A percentile compares a stretch with the other conserved stretches of the same genome.
These are phyloP conservation scores for Chanos chanos DNA, from an alignment of 2,797 vertebrate genomes.

Conservation along the genomic window DNA sequence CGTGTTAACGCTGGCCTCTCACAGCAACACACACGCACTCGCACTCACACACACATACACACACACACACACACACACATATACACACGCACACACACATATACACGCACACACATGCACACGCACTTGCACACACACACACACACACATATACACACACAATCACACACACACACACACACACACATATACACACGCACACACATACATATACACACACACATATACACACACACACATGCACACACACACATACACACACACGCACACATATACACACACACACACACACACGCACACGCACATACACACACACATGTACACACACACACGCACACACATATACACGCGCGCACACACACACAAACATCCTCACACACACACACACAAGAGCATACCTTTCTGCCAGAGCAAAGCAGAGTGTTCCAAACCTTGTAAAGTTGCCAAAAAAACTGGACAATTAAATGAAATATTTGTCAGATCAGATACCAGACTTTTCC, in stretches of 20 bases:
- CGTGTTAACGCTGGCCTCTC: slow-evolving; percentile 42
- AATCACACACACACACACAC: slow-evolving; percentile 4
- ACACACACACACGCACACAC: no score
- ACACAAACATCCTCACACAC: no score
- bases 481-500: no score
- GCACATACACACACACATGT: not conserved
- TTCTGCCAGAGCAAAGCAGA: no score
- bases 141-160: slow-evolving; percentile 39
- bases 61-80: slow-evolving; percentile 1
- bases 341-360: no score
- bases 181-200: not conserved
- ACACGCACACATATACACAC: slow-evolving; percentile 25
- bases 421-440: no score
- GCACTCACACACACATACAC: slow-evolving; percentile 46
- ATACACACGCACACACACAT: slow-evolving; percentile 18
- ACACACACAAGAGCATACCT: no score
- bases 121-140: slow-evolving; percentile 25
- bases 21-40: slow-evolving; percentile 47
- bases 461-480: no score
- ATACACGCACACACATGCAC: slow-evolving; percentile 42
- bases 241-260: slow-evolving; percentile 35
- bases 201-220: not conserved
- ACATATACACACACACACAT: slow-evolving; percentile 1
- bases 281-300: not conserved
- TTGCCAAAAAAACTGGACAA: no score